Evolutionary conservation across 2,797 vertebrate genomes (phyloP).

Genomic region (Podargus strigoides): DNA sequence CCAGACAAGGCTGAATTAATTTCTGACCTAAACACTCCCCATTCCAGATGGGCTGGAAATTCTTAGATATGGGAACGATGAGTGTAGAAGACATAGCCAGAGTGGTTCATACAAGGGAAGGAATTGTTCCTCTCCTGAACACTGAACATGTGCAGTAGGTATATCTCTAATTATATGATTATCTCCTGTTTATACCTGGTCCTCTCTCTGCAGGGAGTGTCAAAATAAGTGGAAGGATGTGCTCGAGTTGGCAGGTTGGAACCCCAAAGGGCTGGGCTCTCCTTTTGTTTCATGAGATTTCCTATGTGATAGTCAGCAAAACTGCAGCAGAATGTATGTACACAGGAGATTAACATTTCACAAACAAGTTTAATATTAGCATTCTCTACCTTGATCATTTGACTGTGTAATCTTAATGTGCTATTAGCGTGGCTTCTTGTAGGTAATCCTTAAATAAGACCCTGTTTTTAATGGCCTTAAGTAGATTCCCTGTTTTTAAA

Average conservation of each 20-base stretch:
- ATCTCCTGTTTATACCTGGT: background rate
- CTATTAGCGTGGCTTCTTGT: background rate
- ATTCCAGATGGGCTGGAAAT: background rate
- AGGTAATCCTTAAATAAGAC: constrained; percentile 1
- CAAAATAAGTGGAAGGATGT: background rate
- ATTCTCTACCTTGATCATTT: background rate
- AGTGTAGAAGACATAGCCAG: background rate
- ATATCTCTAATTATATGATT: background rate
- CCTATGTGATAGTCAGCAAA: background rate
- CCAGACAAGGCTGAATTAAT: background rate
- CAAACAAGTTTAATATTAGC: background rate
- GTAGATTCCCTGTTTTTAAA: background rate
- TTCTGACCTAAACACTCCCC: background rate
- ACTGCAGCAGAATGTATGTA: background rate
- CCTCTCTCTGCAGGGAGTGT: background rate
- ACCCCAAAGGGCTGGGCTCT: background rate
- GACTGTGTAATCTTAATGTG: background rate
- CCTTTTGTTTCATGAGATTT: background rate
- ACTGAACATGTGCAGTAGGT: background rate
- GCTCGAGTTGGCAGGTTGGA: background rate
- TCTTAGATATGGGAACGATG: background rate
- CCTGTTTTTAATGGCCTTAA: background rate
- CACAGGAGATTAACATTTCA: background rate
- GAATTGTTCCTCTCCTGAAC: background rate
- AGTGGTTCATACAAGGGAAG: background rate